Evolutionary conservation across 2,797 vertebrate genomes (phyloP), one percentile per base, ranked within the genome.

Genomic region (Chloroceryle inda): DNA sequence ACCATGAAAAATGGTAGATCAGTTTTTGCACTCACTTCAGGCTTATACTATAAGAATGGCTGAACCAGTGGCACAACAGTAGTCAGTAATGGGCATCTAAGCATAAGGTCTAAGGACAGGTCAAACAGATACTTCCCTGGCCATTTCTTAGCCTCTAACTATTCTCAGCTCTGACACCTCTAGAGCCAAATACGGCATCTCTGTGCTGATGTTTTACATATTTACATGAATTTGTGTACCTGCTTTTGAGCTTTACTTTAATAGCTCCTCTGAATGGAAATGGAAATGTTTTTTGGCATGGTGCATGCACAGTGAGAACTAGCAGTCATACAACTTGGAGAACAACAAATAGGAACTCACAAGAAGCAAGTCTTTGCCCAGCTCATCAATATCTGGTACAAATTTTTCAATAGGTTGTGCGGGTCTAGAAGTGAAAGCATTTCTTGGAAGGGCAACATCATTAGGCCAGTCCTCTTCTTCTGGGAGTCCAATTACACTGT

Each of bases 381-480:
- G 98, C 78, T 99, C 99, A 37, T 99, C 99, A 85, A 99, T 99
- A 96, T 99, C 99, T 81, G 99, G 98, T 91, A 99, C 99, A 94
- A 99, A 97, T 97, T 99, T 98, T 98, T 99, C 98, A 96, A 99
- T 98, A 42, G 99, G 98, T 66, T 99, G 98, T n/a, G 99, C 98
- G 2, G 98, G 98, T 92, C 99, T 99, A 61, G 98, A 98, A 88
- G 98, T 98, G 94, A 99, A 99, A 97, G 99, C 99, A 97, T 98
- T 99, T 96, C 99, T 99, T 87, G 99, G 99, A 94, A 99, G 98
- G 85, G 99, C 99, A 90, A 99, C 99, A 1, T 99, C 99, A 94
- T 98, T 98, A 75, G 99, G 99, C 99, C 99, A 99, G 96, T 99
- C 99, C 35, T 99, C 99, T 93, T 98, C 98, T 79, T 99, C 98